Evolutionary conservation across 2,888 invertebrate genomes (phyloP).

Genomic region (Tenthredo amoena): DNA sequence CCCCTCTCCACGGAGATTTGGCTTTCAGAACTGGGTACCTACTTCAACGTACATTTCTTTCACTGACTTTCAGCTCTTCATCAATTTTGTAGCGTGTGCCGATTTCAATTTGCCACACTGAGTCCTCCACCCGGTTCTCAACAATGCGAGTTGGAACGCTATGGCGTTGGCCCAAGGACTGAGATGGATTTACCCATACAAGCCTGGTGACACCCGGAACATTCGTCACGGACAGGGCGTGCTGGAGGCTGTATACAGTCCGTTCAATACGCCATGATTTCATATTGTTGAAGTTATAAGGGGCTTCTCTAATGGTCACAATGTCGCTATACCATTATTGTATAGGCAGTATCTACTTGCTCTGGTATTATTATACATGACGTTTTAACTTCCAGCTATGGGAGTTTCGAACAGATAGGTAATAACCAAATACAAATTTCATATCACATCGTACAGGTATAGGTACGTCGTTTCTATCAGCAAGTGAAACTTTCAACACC

Average conservation of each 20-base stretch:
- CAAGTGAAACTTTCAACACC: background rate
- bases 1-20: conserved; percentile 38
- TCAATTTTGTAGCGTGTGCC: conserved; percentile 59
- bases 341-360: background rate
- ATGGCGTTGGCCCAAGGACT: conserved; percentile 1
- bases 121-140: conserved; percentile 43
- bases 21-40: conserved; percentile 2
- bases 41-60: conserved; percentile 26
- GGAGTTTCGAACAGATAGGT: background rate
- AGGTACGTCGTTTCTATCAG: background rate
- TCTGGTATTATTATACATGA: background rate
- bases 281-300: conserved; percentile 48
- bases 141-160: conserved; percentile 27
- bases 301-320: conserved; percentile 39
- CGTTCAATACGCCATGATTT: conserved; percentile 52
- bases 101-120: conserved; percentile 52
- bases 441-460: background rate
- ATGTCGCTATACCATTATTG: conserved; percentile 35
- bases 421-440: background rate
- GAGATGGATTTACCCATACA: conserved; percentile 25
- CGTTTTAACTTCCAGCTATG: conserved; percentile 15
- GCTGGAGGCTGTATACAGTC: conserved; percentile 43
- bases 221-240: conserved; percentile 59
- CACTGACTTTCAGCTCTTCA: conserved; percentile 55
- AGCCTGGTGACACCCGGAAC: conserved; percentile 55